Percentiles rank a stretch among this genome's conserved stretches.
phyloP scores from a whole-genome alignment of 2,888 invertebrate genomes.

The Perizoma flavofasciatum region DNA sequence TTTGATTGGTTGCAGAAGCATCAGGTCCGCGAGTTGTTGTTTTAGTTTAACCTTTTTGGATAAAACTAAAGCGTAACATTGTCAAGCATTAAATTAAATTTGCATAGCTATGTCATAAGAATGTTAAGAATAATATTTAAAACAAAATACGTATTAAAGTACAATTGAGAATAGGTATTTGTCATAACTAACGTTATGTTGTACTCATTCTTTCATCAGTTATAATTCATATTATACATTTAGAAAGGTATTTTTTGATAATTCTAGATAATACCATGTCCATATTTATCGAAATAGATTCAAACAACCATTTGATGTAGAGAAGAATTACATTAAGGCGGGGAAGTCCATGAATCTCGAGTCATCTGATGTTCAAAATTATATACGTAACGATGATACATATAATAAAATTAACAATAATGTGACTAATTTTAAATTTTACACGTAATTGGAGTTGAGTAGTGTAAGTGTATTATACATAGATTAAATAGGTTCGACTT shows the following conservation, averaged over 20 bases:
- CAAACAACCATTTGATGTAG: conserved; percentile 55
- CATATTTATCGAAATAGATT: conserved; percentile 63
- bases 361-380: conserved; percentile 83
- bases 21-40: conserved; percentile 66
- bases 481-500: conserved; percentile 76
- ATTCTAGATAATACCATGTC: conserved; percentile 72
- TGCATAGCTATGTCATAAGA: conserved; percentile 68
- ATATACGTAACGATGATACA: conserved; percentile 84
- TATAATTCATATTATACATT: conserved; percentile 59
- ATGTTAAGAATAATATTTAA: conserved; percentile 64
- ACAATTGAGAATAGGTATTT: conserved; percentile 77
- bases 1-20: conserved; percentile 67
- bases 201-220: conserved; percentile 62
- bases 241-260: conserved; percentile 75
- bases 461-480: conserved; percentile 80
- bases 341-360: conserved; percentile 65
- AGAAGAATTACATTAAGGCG: conserved; percentile 48
- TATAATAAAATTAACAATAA: conserved; percentile 80
- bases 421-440: conserved; percentile 82
- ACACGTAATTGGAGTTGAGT: conserved; percentile 80
- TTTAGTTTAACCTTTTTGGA: conserved; percentile 59
- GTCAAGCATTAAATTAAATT: conserved; percentile 56
- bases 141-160: conserved; percentile 83
- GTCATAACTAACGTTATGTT: conserved; percentile 63
- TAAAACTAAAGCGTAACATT: conserved; percentile 48